Percentiles rank a stretch among this genome's conserved stretches.
phyloP scores from a whole-genome alignment of 2,888 invertebrate species.

The Cryptocheilus praepositus region DNA sequence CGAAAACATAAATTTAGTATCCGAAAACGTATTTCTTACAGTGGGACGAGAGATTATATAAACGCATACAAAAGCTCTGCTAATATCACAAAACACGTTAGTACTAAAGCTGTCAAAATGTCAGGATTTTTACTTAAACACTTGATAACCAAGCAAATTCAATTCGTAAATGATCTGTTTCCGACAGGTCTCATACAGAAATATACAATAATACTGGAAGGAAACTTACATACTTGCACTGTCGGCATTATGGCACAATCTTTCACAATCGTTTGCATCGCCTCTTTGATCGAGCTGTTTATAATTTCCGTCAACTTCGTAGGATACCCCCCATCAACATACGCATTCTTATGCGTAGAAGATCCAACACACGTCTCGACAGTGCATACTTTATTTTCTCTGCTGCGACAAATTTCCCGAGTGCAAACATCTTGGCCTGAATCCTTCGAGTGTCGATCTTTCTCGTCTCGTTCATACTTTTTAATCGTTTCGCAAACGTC shows the following conservation, averaged over 20 bases:
- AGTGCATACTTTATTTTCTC: background rate
- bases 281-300: slow-evolving; percentile 59
- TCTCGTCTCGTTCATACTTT: slow-evolving; percentile 11
- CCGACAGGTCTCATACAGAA: no score
- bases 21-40: no score
- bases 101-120: no score
- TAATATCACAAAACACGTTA: no score
- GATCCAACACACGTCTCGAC: slow-evolving; percentile 8
- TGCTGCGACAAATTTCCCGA: slow-evolving; percentile 16
- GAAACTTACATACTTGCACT: no score
- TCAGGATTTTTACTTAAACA: no score
- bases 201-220: no score
- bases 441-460: slow-evolving; percentile 9
- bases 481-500: background rate
- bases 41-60: no score
- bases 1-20: no score
- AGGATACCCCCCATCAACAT: slow-evolving; percentile 29
- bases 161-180: no score
- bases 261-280: slow-evolving; percentile 54
- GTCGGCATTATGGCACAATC: slow-evolving; percentile 46
- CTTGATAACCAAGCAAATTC: no score
- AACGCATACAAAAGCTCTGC: no score
- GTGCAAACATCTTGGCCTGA: slow-evolving; percentile 15
- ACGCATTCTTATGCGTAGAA: slow-evolving; percentile 5
- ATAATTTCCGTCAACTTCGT: slow-evolving; percentile 53